Base-by-base conservation (phyloP, 2,797 vertebrate species). In the Australoheros facetus region DNA sequence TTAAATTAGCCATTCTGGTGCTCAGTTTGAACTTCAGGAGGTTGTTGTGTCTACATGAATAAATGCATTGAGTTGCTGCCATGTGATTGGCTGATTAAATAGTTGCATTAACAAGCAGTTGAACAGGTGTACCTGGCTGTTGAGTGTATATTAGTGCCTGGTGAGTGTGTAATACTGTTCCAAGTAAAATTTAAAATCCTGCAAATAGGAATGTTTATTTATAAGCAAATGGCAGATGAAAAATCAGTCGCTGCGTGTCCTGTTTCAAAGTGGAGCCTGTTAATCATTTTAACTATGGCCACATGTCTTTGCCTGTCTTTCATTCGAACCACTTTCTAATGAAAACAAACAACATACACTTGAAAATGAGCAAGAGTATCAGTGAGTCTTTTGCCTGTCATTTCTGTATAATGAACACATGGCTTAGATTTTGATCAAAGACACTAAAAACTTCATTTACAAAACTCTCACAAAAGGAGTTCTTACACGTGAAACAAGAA, bases 311-410 rank as follows among this genome's bases (percentile, higher is more conserved):
- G 30, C 48, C 74, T 48, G 37, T 69, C 17, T 53, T 53, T 21
- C 2, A 54, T 74, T 59, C 64, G 51, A 85, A 70, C 6, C 39
- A 60, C 45, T 51, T 70, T 53, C 74, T 37, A 70, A 19, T 56
- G 8, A 77, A 69, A 77, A 74, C 37, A 80, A 79, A 59, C 56
- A 60, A 56, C 79, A 54, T 37, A 21, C 51, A 54, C 19, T 54
- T 10, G 51, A 2, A 77, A 77, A 75, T 70, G 30, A 81, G 30
- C 39, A n/a, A 58, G 34, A 70, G 53, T 7, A 78, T 42, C 51
- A 48, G 2, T 17, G 14, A 53, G 51, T n/a, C n/a, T 21, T 60
- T 73, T 73, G 4, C 16, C 32, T 45, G 19, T 80, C 71, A 37
- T 14, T 60, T 73, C 42, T 57, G 55, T 56, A 11, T 28, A 16